Evolutionary conservation across 2,888 invertebrate species (phyloP), one percentile per base, ranked within the genome.

Genomic region (Chelonus formosanus): DNA sequence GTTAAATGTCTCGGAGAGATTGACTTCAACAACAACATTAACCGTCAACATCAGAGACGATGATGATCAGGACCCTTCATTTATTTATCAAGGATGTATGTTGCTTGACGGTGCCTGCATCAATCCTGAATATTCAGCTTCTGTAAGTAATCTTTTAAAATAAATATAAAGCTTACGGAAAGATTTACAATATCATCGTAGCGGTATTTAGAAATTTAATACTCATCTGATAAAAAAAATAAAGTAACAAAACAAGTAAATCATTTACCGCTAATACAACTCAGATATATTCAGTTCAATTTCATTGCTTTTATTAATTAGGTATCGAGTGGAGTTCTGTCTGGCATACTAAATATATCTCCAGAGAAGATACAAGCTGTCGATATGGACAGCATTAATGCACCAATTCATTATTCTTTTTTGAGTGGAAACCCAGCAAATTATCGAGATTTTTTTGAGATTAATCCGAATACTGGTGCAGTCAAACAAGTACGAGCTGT

Each of bases 291-390:
- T 48, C 35, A 62, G 48, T 54, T 54, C 50, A 48, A 63, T 55
- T 55, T 31, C 36, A 63, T 48, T 63, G 34, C 35, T 59, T 53
- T 65, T 47, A 60, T 65, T 65, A 44, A 68, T 63, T 74, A 93
- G 91, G 92, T 94, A 32, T 91, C 91, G 67, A 92, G 93, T 74
- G 94, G 95, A 1, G 90, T 93, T 0, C 85, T 95, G 72, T 91
- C 94, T 56, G 96, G 95, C 1, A 90, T 94, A 34, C 87, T 96
- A 32, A 91, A 92, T 67, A 90, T 96, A 31, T 89, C 90, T 43
- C 96, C 96, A 0, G 95, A 95, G 80, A 92, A 94, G 80, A 94
- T 96, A 69, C 93, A 94, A 85, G 96, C 96, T 0, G 90, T 94
- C 0, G 96, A 96, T 83, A 91, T 94, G 89, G 96, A 96, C 79